Base-by-base conservation (phyloP, 2,113 vertebrate species). In the Toxostoma redivivum region DNA sequence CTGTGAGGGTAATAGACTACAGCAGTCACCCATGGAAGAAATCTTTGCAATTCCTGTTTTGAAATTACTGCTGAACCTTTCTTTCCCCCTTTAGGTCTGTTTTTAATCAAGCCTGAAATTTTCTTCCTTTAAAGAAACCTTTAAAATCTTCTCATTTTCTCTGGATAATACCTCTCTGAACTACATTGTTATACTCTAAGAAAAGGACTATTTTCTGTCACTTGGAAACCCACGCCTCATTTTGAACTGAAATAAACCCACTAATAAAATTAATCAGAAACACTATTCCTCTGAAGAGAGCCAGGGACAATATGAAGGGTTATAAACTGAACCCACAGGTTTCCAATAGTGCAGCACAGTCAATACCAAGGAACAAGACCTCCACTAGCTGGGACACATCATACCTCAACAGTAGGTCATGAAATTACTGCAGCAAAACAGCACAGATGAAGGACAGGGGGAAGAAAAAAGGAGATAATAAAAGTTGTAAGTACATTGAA, bases 221-320 rank as follows among this genome's bases (percentile, higher is more conserved):
- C 90, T 96, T 88, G 86, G 90, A 92, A 97, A 96, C 94, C 93
- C 85, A 94, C 88, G 60, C 82, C 95, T 96, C 90, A 88, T 94
- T 97, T 86, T 95, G 92, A 93, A 86, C 96, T 93, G 93, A 93
- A 96, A 94, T 96, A 96, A 96, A 94, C 94, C 90, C 90, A 88
- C 95, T 96, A 96, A 96, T 96, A 94, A 96, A 96, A 96, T 97
- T 94, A 96, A 96, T 92, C 92, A 95, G 90, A 74, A 86, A 86
- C 61, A 53, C 71, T 88, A 48, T 78, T 93, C 64, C 88, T 93
- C 93, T 71, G 69, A 79, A 96, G 88, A 86, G 86, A 86, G 47
- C 40, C 47, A 45, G 80, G 82, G 86, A 94, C 91, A 96, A 94
- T 88, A 88, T 53, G 60, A 96, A 56, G 60, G 85, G 60, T 92